phyloP scores from a whole-genome alignment of 2,888 invertebrate genomes.

The Saturnia japonica region DNA sequence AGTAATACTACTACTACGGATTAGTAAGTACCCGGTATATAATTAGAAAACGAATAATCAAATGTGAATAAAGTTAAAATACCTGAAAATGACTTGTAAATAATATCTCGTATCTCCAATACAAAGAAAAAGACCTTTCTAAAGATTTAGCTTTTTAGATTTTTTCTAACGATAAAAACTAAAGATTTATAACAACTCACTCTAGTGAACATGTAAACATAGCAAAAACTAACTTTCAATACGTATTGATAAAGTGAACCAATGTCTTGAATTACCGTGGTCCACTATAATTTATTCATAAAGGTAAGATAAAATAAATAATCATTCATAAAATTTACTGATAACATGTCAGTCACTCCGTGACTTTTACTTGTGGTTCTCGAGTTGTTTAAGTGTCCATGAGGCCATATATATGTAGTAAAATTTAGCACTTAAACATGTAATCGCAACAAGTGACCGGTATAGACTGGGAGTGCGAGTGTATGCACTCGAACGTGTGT shows the following conservation, averaged over 20 bases:
- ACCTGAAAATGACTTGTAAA: background rate
- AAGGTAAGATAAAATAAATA: slow-evolving; percentile 6
- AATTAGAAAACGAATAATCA: background rate
- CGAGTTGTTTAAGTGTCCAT: no score
- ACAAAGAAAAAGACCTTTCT: slow-evolving; percentile 25
- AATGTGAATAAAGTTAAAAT: background rate
- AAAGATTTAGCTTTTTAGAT: slow-evolving; percentile 57
- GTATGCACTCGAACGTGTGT: no score
- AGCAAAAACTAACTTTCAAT: slow-evolving; percentile 47
- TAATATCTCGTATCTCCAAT: background rate
- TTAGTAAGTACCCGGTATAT: background rate
- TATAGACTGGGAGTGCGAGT: no score
- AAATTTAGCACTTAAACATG: no score
- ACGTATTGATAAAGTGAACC: slow-evolving; percentile 37
- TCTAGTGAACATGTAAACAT: slow-evolving; percentile 39
- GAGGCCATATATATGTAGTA: no score
- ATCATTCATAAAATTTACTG: background rate
- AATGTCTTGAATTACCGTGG: slow-evolving; percentile 16
- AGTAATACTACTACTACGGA: background rate
- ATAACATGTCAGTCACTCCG: no score
- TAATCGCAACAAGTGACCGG: no score
- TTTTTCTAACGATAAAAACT: slow-evolving; percentile 46
- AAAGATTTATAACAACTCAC: slow-evolving; percentile 50
- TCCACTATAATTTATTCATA: slow-evolving; percentile 10
- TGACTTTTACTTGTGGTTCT: no score